A percentile compares a stretch with the other conserved stretches of the same genome.
Evolutionary conservation across 2,113 vertebrate genomes (phyloP).

Genomic region (Lasiurus borealis): DNA sequence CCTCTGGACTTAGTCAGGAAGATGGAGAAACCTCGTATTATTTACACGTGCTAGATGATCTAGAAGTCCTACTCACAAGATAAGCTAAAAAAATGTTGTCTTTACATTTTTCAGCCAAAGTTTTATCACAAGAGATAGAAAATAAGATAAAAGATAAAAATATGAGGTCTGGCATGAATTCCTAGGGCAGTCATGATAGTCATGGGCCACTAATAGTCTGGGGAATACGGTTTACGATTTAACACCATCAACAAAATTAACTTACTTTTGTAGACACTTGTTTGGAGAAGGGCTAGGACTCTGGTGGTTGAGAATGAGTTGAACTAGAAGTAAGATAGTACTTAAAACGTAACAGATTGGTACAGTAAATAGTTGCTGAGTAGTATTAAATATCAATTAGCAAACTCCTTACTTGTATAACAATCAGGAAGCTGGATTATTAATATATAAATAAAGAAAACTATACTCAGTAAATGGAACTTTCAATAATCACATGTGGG

Average conservation of each 20-base stretch:
- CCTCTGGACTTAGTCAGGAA: not conserved
- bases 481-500: not conserved
- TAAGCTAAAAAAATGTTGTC: not conserved
- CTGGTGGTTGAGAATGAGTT: not conserved
- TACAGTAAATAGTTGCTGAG: not conserved
- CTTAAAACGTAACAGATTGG: not conserved
- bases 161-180: not conserved
- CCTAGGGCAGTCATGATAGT: not conserved
- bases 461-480: no score
- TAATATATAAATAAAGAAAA: not conserved
- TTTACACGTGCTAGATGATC: not conserved
- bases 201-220: not conserved
- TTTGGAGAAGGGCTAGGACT: not conserved
- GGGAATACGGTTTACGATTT: not conserved
- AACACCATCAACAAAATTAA: not conserved
- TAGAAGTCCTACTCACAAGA: not conserved
- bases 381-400: not conserved
- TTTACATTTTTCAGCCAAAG: not conserved
- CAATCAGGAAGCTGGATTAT: not conserved
- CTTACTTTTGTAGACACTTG: not conserved
- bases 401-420: not conserved
- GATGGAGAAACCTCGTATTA: not conserved
- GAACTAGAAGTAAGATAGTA: not conserved
- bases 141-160: not conserved
- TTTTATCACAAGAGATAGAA: not conserved